Evolutionary conservation across 2,797 vertebrate genomes (phyloP).

Genomic region (Myotis findleyi): DNA sequence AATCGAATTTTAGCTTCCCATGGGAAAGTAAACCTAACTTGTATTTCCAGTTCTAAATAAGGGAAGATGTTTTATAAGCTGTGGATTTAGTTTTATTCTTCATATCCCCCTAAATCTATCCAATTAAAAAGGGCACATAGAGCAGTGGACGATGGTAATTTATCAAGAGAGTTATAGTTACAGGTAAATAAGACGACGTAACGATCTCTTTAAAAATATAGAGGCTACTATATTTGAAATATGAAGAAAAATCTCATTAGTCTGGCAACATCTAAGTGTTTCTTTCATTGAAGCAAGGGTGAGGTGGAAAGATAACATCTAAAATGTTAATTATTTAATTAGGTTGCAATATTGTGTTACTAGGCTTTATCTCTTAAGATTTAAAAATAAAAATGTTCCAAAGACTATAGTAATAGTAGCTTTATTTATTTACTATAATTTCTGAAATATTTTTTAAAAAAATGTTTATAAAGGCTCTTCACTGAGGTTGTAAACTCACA

Average conservation of each 20-base stretch:
- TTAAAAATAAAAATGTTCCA: constrained; percentile 25
- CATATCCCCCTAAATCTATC: background rate
- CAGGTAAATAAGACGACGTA: background rate
- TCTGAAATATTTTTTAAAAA: background rate
- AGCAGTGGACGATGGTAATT: background rate
- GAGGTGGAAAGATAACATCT: background rate
- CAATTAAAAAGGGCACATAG: background rate
- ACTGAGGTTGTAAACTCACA: background rate
- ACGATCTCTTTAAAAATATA: background rate
- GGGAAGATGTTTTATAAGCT: background rate
- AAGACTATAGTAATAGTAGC: background rate
- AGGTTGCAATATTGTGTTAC: background rate
- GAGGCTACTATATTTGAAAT: background rate
- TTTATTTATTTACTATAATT: background rate
- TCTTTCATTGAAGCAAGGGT: background rate
- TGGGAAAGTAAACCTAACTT: background rate
- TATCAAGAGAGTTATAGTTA: background rate
- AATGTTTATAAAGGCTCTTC: background rate
- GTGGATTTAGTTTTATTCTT: background rate
- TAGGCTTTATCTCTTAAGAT: background rate
- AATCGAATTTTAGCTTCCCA: background rate
- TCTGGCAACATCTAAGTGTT: background rate
- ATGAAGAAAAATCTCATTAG: background rate
- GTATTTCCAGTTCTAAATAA: constrained; percentile 7
- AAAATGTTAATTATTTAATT: background rate